Evolutionary conservation across 2,888 invertebrate species (phyloP).

Genomic region (Cyclophora albipunctata): DNA sequence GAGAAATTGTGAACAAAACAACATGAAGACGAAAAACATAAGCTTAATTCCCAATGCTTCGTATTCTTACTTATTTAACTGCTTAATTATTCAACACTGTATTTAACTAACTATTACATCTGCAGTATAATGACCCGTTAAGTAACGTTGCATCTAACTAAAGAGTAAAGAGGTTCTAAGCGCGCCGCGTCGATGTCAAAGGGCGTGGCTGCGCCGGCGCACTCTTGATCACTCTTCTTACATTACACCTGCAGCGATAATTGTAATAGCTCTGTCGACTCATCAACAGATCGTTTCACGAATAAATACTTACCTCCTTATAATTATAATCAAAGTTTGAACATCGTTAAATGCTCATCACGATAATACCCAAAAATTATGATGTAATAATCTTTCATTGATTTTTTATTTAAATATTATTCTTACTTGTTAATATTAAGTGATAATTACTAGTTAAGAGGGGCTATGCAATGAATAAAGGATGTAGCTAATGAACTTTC

Average conservation of each 20-base stretch:
- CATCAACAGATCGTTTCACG: slow-evolving; percentile 28
- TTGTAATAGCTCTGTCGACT: slow-evolving; percentile 21
- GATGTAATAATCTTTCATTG: neutral
- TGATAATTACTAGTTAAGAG: too few relatives aligned
- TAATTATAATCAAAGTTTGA: slow-evolving; percentile 9
- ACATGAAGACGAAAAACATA: too few relatives aligned
- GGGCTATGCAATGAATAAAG: too few relatives aligned
- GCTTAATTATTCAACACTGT: too few relatives aligned
- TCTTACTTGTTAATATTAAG: too few relatives aligned
- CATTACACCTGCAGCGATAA: slow-evolving; percentile 21
- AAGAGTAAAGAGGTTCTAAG: slow-evolving; percentile 13
- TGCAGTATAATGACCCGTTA: too few relatives aligned
- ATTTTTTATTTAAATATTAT: neutral
- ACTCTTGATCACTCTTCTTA: slow-evolving; percentile 1
- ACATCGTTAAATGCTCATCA: slow-evolving; percentile 6
- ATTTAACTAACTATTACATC: too few relatives aligned
- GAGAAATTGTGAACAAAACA: too few relatives aligned
- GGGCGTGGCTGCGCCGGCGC: slow-evolving; percentile 25
- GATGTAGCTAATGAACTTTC: too few relatives aligned
- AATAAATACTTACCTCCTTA: slow-evolving; percentile 11
- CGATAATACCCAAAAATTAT: neutral
- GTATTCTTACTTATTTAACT: too few relatives aligned
- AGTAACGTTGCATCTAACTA: too few relatives aligned
- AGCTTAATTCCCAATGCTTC: too few relatives aligned
- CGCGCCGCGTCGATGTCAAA: slow-evolving; percentile 28